Conservation (phyloP, 2,797 vertebrate species). For the Sparus aurata region DNA sequence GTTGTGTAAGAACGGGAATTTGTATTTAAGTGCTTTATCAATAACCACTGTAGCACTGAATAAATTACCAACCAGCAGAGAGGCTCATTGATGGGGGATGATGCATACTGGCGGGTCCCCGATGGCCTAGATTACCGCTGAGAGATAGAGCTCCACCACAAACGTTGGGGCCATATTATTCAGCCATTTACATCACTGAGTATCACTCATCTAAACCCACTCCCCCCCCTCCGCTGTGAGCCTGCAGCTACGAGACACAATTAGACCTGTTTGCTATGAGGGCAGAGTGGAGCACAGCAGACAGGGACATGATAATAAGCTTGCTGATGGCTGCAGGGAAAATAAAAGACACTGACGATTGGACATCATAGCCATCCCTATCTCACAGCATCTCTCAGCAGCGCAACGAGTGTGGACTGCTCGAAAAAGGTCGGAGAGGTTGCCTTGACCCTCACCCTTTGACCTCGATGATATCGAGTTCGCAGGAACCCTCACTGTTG, state of each 20-base stretch:
- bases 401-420: slow-evolving; percentile 26
- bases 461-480: slow-evolving; percentile 49
- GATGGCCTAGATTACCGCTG: slow-evolving; percentile 84
- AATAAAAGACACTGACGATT: slow-evolving; percentile 71
- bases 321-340: slow-evolving; percentile 77
- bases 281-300: slow-evolving; percentile 78
- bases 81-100: slow-evolving; percentile 82
- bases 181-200: slow-evolving; percentile 86
- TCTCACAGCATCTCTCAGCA: slow-evolving; percentile 58
- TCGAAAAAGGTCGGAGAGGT: slow-evolving; percentile 55
- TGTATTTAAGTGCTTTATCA: slow-evolving; percentile 91
- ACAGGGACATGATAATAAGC: slow-evolving; percentile 83
- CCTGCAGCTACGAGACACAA: slow-evolving; percentile 80
- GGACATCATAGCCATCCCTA: slow-evolving; percentile 69
- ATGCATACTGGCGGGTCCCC: slow-evolving; percentile 82
- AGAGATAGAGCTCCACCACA: slow-evolving; percentile 79
- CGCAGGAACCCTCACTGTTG: slow-evolving; percentile 22
- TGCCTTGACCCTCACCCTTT: slow-evolving; percentile 65
- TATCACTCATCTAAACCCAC: slow-evolving; percentile 80
- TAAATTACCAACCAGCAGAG: slow-evolving; percentile 88
- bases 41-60: slow-evolving; percentile 87
- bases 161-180: slow-evolving; percentile 85
- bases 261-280: slow-evolving; percentile 85
- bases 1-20: slow-evolving; percentile 68
- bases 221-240: slow-evolving; percentile 57